Base-by-base conservation (phyloP, 2,888 invertebrate genomes). In the Gastracanthus pulcherrimus region DNA sequence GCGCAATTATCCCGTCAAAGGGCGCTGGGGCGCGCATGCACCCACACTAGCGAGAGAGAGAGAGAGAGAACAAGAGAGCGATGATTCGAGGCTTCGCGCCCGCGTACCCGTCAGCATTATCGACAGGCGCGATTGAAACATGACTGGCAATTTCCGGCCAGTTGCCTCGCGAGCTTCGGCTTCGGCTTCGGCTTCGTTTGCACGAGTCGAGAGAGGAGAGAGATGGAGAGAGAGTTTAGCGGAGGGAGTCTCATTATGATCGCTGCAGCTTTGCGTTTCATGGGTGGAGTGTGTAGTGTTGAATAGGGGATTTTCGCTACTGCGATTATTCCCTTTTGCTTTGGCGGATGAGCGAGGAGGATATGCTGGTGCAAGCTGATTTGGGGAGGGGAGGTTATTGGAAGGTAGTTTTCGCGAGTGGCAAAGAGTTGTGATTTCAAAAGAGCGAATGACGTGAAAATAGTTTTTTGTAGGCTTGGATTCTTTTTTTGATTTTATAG, bases 101-200 rank as follows among this genome's bases (percentile, higher is more conserved):
- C n/a, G n/a, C n/a, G n/a, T n/a, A n/a, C n/a, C 16, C 31, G 41
- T 26, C 26, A 48, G 48, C 55, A 26, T 55, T 55, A 55, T 55
- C 55, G 71, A 79, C 38, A 51, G 55, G 29, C 29, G 85, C 86
- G 88, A 88, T 89, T 88, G 88, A 87, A 88, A 88, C 87, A 86
- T 85, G 86, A 85, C 85, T 84, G 84, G 85, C 86, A 88, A 88
- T 89, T 88, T 88, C 88, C 87, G 88, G 85, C 86, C 87, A 86
- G 88, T 87, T 82, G 82, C 29, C 51, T 55, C 51, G 51, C 51
- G 11, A n/a, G n/a, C n/a, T n/a, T n/a, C n/a, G n/a, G n/a, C n/a
- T n/a, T n/a, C n/a, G n/a, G n/a, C n/a, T n/a, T n/a, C n/a, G n/a
- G n/a, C n/a, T n/a, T n/a, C n/a, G n/a, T n/a, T n/a, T n/a, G n/a